Conservation (phyloP, 2,797 vertebrate genomes). For the Petrocephalus sullivani region DNA sequence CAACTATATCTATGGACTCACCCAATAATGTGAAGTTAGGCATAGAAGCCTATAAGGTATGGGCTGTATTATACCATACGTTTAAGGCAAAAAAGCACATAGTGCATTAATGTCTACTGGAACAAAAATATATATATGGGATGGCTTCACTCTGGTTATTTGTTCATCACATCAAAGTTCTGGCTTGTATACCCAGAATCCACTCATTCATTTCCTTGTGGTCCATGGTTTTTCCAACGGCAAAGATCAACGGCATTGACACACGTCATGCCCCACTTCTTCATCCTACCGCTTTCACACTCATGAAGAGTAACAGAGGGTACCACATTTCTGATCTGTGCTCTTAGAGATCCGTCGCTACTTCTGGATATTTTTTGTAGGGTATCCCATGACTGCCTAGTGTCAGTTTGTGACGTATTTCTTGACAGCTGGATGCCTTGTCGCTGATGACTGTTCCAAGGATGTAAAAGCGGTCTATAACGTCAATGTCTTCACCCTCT, state of each 20-base stretch:
- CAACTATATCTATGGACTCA: neutral
- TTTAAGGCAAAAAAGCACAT: neutral
- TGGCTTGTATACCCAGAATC: neutral
- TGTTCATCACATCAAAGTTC: neutral
- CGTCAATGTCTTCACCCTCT: neutral
- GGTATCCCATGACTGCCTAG: neutral
- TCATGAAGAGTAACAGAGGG: neutral
- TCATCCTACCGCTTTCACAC: neutral
- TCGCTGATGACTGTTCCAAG: neutral
- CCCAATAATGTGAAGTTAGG: neutral
- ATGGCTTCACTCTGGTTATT: too few species aligned
- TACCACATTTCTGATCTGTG: neutral
- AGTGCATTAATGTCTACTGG: neutral
- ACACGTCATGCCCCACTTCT: neutral
- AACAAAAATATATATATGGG: too few species aligned
- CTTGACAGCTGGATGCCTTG: neutral
- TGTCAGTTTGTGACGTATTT: neutral
- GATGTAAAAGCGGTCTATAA: neutral
- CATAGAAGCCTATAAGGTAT: neutral
- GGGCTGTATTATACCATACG: neutral
- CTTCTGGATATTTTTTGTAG: neutral
- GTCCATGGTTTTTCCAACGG: neutral
- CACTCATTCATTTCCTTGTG: neutral
- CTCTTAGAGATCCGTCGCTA: neutral
- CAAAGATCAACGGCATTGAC: neutral